phyloP scores from a whole-genome alignment of 2,797 vertebrate species.

The Dicrostonyx torquatus region DNA sequence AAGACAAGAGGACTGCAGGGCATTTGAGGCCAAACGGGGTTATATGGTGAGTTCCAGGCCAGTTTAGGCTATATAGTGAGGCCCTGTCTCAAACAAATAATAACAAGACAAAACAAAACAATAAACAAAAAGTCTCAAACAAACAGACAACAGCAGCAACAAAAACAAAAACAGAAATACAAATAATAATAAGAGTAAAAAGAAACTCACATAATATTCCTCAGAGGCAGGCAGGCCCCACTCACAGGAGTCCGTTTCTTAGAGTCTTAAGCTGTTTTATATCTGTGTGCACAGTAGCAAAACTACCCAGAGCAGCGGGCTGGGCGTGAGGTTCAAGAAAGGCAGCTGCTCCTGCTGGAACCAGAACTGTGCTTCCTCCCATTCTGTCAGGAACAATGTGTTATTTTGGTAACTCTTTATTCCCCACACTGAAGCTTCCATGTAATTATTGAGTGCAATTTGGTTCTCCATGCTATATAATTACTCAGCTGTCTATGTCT shows the following conservation, averaged over 20 bases:
- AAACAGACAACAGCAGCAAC: not conserved
- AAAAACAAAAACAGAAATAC: not conserved
- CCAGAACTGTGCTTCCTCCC: conserved; percentile 31
- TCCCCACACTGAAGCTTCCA: conserved; percentile 47
- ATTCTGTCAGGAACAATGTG: conserved; percentile 59
- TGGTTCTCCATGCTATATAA: conserved; percentile 51
- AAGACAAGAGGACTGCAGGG: not conserved
- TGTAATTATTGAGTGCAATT: conserved; percentile 72
- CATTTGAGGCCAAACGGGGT: not conserved
- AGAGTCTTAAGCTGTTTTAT: not conserved
- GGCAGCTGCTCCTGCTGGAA: conserved; percentile 28
- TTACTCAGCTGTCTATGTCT: conserved; percentile 68
- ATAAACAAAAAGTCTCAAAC: not conserved
- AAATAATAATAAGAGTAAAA: not conserved
- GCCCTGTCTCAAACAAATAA: not conserved
- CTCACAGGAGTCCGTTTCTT: not conserved
- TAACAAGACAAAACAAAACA: not conserved
- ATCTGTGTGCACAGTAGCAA: not conserved
- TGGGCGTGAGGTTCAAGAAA: not conserved
- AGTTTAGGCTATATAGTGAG: not conserved
- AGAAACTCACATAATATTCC: not conserved
- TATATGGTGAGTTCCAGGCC: not conserved
- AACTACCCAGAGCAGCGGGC: not conserved
- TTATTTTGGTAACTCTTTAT: conserved; percentile 72
- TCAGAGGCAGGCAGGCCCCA: not conserved